Base-by-base conservation (phyloP, 2,113 vertebrate genomes). In the Craseonycteris thonglongyai region DNA sequence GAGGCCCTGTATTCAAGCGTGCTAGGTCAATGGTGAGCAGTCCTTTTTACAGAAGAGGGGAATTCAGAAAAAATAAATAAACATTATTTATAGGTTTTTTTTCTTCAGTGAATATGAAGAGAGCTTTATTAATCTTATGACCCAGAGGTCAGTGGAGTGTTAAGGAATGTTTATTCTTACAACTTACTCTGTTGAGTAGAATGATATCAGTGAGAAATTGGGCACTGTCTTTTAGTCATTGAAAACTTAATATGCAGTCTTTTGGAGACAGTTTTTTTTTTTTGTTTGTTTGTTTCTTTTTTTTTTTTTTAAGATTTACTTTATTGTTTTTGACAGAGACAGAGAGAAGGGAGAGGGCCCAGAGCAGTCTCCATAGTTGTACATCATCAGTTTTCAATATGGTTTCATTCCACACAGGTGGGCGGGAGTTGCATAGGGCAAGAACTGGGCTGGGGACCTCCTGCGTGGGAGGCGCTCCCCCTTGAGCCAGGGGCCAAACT, bases 31-130 rank as follows among this genome's bases (percentile, higher is more conserved):
- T 35, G 81, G 63, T 51, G 51, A 83, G 28, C 78, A 54, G 40
- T 81, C 35, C 38, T 56, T 72, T 68, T 63, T 74, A 86, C 24
- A 15, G 22, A 78, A 88, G 59, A 92, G 6, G 35, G 30, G 56
- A 76, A 51, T 85, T 75, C 59, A 74, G 85, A 63, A 88, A 95
- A 78, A 89, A 86, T 63, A 63, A 80, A 54, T 38, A 81, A 82
- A 59, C 8, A 24, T 81, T 81, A 83, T 76, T 85, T 93, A 91
- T 0, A 6, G 61, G 88, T 35, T 80, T 72, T 42, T 21, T 5
- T 35, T 7, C 40, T 24, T 74, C 90, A 47, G 30, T 79, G 80
- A 65, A 51, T 68, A 72, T 42, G 45, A 69, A 58, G 85, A 78
- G 38, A 75, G 30, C 33, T 74, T 89, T 63, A 61, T 66, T 61